Evolutionary conservation across 1,140 invertebrate species (phyloP), one percentile per base, ranked within the genome.

Genomic region (Aphis gossypii): DNA sequence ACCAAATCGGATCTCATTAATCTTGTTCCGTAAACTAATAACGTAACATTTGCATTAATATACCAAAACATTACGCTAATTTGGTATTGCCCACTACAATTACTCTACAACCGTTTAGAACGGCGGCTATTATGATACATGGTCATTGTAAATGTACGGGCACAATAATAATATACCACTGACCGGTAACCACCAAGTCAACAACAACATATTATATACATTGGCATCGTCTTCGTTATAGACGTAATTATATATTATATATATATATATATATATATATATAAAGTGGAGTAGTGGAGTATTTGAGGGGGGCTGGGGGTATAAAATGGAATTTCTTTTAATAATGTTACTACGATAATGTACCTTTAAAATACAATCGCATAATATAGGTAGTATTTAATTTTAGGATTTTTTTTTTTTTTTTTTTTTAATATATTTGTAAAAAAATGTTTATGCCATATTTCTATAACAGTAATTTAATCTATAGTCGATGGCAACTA

Each of bases 31-130:
- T 48, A 51, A 46, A 87, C 44, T 87, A 87, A 87, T 87, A 48
- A 87, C 46, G 86, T 23, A 87, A 48, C 84, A 87, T 87, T 87
- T 48, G 84, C 84, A 87, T 87, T 87, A 87, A 48, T 87, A 87
- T n/a, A 46, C 84, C 20, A 44, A 48, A 87, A 87, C 84, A 87
- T 87, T 46, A n/a, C 44, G 44, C 30, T 87, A 46, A 46, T 87
- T 87, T n/a, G 25, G 44, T 25, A 87, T 87, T 51, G 48, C 48
- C 48, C 11, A 46, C 38, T 23, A 84, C 35, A 35, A 35, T n/a
- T n/a, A n/a, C 38, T 18, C 14, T 35, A 76, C 9, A 20, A 20
- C 14, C 60, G 60, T 76, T 76, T 76, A 76, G 60, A 76, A 35
- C 30, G 30, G 30, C 18, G 30, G 30, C 14, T n/a, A 35, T 76